phyloP scores from a whole-genome alignment of 2,888 invertebrate species.

The Philhelius pedissequus region DNA sequence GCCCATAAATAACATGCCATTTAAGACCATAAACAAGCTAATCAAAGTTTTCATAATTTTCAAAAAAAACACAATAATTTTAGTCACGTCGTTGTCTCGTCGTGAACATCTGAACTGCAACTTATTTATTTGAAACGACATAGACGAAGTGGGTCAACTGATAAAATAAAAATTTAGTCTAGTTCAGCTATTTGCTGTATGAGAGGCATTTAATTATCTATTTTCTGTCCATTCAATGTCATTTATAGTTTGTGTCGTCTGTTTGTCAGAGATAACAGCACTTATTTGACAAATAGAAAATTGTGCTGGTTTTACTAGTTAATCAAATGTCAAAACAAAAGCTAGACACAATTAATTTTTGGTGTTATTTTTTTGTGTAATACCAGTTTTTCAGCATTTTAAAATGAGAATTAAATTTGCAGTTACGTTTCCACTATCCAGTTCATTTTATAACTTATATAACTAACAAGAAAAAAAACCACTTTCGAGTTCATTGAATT shows the following conservation, averaged over 20 bases:
- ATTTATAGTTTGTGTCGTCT: neutral
- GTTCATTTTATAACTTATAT: neutral
- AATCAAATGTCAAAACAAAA: neutral
- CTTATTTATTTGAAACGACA: neutral
- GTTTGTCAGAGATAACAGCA: neutral
- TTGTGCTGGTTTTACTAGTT: neutral
- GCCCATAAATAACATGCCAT: neutral
- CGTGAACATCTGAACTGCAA: neutral
- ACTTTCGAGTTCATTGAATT: neutral
- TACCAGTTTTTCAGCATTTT: neutral
- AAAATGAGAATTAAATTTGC: neutral
- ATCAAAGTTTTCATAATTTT: neutral
- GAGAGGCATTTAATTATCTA: neutral
- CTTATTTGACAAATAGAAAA: neutral
- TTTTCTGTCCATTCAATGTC: neutral
- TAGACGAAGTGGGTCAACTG: conserved; percentile 32
- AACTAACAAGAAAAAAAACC: neutral
- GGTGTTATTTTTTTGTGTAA: neutral
- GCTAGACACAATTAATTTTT: neutral
- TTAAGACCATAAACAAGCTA: neutral
- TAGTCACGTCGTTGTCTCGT: no score
- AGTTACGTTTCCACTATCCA: neutral
- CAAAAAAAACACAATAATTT: neutral
- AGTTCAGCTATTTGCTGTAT: neutral
- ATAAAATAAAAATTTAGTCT: conserved; percentile 16